phyloP scores from a whole-genome alignment of 2,888 invertebrate species.

The Rhopalosiphum nymphaeae region DNA sequence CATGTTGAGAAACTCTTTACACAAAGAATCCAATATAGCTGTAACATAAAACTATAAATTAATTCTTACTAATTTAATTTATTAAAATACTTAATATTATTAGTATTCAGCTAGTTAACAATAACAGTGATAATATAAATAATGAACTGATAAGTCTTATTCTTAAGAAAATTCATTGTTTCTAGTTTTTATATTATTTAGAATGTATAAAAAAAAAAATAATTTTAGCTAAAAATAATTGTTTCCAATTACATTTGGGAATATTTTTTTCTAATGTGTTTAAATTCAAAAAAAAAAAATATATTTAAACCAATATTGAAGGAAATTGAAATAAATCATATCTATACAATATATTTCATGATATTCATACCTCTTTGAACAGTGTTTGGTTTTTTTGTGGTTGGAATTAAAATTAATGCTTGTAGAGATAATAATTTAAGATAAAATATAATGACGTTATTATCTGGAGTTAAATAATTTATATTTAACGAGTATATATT shows the following conservation, averaged over 20 bases:
- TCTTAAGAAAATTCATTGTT: neutral
- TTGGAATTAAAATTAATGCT: neutral
- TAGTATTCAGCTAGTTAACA: neutral
- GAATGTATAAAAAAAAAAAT: neutral
- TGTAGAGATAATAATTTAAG: neutral
- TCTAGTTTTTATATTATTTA: neutral
- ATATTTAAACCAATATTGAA: neutral
- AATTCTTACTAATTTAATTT: neutral
- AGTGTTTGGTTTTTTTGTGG: neutral
- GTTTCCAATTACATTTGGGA: neutral
- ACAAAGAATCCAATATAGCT: conserved; percentile 90
- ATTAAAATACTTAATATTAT: neutral
- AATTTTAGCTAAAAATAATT: neutral
- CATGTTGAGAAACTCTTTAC: conserved; percentile 88
- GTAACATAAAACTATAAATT: conserved; percentile 70
- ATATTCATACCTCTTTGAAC: neutral
- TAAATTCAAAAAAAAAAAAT: neutral
- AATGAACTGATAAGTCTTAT: neutral
- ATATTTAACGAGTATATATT: neutral
- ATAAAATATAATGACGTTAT: neutral
- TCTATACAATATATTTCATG: neutral
- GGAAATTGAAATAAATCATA: neutral
- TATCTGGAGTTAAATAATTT: neutral
- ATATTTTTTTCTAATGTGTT: neutral
- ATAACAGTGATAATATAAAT: neutral